Base-by-base conservation (phyloP, 1,140 invertebrate genomes). In the Drosophila santomea region DNA sequence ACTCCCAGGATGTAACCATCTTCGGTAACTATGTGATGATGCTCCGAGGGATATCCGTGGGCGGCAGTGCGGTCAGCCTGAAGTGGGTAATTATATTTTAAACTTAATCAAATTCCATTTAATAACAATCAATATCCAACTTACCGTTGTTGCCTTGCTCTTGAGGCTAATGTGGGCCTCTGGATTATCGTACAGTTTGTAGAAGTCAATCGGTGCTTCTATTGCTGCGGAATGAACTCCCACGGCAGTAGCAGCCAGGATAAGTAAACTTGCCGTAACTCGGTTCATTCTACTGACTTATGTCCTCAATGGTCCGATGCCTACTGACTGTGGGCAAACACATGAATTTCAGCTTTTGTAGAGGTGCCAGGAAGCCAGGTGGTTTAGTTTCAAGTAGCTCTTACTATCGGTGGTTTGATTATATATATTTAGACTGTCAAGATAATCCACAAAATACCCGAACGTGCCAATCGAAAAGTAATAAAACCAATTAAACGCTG, bases 1-100 rank as follows among this genome's bases (percentile, higher is more conserved):
- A 94, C 59, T 7, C 84, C 92, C 7, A 95, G 54, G 1, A 94
- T 83, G 63, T 94, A 94, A 4, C 93, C 94, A 91, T 94, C 94
- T 8, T 83, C 59, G 3, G 94, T 94, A 2, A 67, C 71, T 2
- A 93, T 84, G 8, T 88, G 43, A 71, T 95, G 93, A 2, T 91
- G 91, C 81, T 95, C 95, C 1, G 93, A 81, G 4, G 93, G 93
- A 78, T 95, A 95, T 3, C 79, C 79, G 56, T 89, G 89, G 0
- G 38, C 39, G 14, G 74, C 63, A 41, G 84, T 91, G 2, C 81
- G 83, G 41, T 84, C 78, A 14, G 68, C 17, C 81, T 85, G 8
- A 2, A 4, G 6, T 1, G 17, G 14, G n/a, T 1, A 20, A 8
- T 28, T 5, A 52, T 54, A 0, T n/a, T 48, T 25, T 45, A 4